Percentiles rank a stretch among this genome's conserved stretches.
Evolutionary conservation across 1,140 invertebrate species (phyloP).

Genomic region (Ditylenchus dipsaci): DNA sequence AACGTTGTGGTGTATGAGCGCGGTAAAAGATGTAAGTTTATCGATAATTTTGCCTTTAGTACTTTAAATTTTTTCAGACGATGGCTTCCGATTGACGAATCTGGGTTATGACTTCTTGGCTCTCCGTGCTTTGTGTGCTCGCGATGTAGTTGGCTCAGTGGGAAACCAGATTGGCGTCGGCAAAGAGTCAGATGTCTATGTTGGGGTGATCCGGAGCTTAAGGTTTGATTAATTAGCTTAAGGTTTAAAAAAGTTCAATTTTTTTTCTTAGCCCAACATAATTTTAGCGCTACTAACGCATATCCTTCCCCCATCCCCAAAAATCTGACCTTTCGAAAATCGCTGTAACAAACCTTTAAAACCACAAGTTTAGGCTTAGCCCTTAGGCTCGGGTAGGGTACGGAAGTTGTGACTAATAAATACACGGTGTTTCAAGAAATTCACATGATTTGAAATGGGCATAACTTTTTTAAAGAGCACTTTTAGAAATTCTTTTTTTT

Average conservation of each 20-base stretch:
- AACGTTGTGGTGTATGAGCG: slow-evolving; percentile 82
- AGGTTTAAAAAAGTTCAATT: not conserved
- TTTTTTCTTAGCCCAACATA: no score
- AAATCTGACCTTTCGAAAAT: no score
- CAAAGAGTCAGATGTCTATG: slow-evolving; percentile 73
- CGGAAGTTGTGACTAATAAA: no score
- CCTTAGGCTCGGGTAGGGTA: no score
- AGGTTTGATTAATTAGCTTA: slow-evolving; percentile 6
- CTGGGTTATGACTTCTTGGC: slow-evolving; percentile 94
- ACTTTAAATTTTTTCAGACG: slow-evolving; percentile 68
- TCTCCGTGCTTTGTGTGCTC: slow-evolving; percentile 76
- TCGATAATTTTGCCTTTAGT: not conserved
- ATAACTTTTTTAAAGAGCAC: no score
- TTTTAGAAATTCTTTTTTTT: no score
- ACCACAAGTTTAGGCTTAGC: no score
- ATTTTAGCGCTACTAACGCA: no score
- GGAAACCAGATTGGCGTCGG: slow-evolving; percentile 98
- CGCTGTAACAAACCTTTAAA: no score
- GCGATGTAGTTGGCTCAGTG: slow-evolving; percentile 76
- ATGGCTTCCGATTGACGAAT: slow-evolving; percentile 93
- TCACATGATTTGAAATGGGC: no score
- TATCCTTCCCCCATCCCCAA: no score
- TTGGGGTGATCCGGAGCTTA: slow-evolving; percentile 49
- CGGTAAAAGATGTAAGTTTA: slow-evolving; percentile 77
- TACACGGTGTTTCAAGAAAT: no score